A percentile compares a stretch with the other conserved stretches of the same genome.
Conservation (phyloP, 2,888 invertebrate genomes). For the Xylota sylvarum region DNA sequence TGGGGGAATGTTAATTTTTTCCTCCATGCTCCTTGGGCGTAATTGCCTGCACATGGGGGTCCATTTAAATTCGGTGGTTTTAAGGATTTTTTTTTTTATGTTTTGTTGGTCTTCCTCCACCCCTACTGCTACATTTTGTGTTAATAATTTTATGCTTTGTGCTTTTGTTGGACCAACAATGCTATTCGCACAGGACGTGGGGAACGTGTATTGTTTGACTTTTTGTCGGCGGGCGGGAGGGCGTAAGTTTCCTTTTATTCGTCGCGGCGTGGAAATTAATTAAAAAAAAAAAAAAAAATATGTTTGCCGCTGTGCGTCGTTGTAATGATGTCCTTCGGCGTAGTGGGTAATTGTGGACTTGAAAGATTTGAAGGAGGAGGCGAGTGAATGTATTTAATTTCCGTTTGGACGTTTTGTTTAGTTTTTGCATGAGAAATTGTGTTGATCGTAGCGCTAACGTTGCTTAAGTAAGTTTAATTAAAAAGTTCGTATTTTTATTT, state of each 20-base stretch:
- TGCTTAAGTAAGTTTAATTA: constrained; percentile 53
- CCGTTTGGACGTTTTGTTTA: constrained; percentile 54
- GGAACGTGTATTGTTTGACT: constrained; percentile 48
- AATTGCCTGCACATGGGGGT: constrained; percentile 58
- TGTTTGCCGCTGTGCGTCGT: constrained; percentile 34
- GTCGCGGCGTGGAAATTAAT: constrained; percentile 57
- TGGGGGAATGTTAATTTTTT: not conserved
- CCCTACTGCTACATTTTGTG: not conserved
- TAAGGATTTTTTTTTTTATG: not conserved
- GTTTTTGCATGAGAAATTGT: constrained; percentile 56
- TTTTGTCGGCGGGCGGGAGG: constrained; percentile 12
- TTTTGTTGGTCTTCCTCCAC: not conserved
- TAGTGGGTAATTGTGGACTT: constrained; percentile 49
- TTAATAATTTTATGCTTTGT: constrained; percentile 45
- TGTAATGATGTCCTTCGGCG: constrained; percentile 64
- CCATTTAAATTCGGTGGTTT: constrained; percentile 50
- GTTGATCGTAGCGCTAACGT: constrained; percentile 39
- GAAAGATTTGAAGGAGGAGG: constrained; percentile 5
- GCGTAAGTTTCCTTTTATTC: constrained; percentile 19
- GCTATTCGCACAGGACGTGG: constrained; percentile 6
- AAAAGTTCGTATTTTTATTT: constrained; percentile 44
- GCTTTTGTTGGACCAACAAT: constrained; percentile 23
- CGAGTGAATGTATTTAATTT: constrained; percentile 49
- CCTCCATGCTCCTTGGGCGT: not conserved
- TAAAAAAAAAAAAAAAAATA: constrained; percentile 47